These are phyloP conservation scores for Dicerorhinus sumatrensis DNA, from an alignment of 2,113 vertebrate genomes.

Conservation along the genomic window DNA sequence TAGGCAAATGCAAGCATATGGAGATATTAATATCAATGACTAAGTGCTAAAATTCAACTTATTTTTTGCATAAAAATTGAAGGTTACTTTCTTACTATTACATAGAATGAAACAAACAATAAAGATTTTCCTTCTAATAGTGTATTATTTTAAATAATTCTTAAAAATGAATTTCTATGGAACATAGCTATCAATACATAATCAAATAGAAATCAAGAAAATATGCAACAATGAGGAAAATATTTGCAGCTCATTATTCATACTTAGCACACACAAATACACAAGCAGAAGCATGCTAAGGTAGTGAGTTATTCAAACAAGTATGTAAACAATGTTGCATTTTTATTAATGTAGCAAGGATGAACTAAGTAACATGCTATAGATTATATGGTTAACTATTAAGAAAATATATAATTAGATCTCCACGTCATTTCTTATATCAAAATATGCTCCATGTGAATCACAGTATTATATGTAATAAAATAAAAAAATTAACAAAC, in stretches of 20 bases:
- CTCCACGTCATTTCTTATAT: background rate
- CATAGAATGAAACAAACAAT: background rate
- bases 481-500: background rate
- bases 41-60: background rate
- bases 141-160: background rate
- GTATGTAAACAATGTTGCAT: background rate
- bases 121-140: background rate
- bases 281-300: background rate
- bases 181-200: background rate
- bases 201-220: background rate
- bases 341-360: background rate
- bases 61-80: background rate
- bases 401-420: background rate
- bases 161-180: background rate
- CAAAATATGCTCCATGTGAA: background rate
- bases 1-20: background rate
- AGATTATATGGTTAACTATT: background rate
- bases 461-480: background rate
- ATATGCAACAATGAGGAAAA: background rate
- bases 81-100: background rate
- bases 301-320: background rate
- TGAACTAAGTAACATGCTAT: background rate
- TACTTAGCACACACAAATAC: background rate
- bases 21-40: background rate
- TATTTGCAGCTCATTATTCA: background rate